Percentiles rank a stretch among this genome's conserved stretches.
Evolutionary conservation across 2,888 invertebrate genomes (phyloP).

Genomic region (Lasius fuliginosus): DNA sequence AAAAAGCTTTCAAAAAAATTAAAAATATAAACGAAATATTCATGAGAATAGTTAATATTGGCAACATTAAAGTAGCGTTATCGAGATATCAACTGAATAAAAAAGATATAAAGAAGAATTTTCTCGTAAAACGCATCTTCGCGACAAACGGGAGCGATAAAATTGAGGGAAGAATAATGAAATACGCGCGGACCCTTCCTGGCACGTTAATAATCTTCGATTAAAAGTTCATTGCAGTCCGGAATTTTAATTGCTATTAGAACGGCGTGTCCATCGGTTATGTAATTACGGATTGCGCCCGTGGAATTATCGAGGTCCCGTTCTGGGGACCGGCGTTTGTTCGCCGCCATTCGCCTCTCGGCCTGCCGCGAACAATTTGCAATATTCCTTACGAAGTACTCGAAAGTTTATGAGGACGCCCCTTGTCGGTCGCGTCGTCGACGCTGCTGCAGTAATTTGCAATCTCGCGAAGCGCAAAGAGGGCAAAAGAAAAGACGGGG

Average conservation of each 20-base stretch:
- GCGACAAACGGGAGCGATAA: background rate
- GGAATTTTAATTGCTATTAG: slow-evolving; percentile 81
- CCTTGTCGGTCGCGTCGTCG: slow-evolving; percentile 19
- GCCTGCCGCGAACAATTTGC: slow-evolving; percentile 54
- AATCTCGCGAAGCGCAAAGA: slow-evolving; percentile 61
- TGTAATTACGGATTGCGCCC: slow-evolving; percentile 73
- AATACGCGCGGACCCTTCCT: slow-evolving; percentile 29
- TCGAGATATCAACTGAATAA: background rate
- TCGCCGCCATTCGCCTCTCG: slow-evolving; percentile 8
- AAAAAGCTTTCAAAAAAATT: background rate
- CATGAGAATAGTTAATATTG: background rate
- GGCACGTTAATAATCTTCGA: slow-evolving; percentile 74
- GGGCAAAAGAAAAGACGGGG: slow-evolving; percentile 34
- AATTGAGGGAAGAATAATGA: slow-evolving; percentile 50
- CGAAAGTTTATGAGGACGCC: slow-evolving; percentile 66
- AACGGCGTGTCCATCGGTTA: slow-evolving; percentile 73
- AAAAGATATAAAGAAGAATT: background rate
- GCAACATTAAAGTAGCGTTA: background rate
- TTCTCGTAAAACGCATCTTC: background rate
- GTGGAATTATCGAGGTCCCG: slow-evolving; percentile 33
- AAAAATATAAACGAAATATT: background rate
- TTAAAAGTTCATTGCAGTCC: slow-evolving; percentile 77
- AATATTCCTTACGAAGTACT: slow-evolving; percentile 66
- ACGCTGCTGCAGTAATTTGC: slow-evolving; percentile 61
- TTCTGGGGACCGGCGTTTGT: slow-evolving; percentile 2